Evolutionary conservation across 2,888 invertebrate species (phyloP), one percentile per base, ranked within the genome.

Genomic region (Deilephila elpenor): DNA sequence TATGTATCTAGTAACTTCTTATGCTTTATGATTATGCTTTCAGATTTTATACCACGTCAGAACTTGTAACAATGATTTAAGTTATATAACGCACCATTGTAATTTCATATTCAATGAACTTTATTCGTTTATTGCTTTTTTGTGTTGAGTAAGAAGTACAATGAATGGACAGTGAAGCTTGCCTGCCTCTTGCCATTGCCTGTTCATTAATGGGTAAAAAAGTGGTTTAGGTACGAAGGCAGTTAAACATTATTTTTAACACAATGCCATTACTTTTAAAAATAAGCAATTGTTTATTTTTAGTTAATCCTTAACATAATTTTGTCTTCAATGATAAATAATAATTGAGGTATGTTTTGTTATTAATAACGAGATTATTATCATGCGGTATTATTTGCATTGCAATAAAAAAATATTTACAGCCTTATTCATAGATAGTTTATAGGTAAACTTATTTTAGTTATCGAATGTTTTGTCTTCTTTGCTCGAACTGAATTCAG

Each of bases 51-150:
- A 56, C 14, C 53, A 29, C 61, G 14, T 61, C 32, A 32, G 61
- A 7, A 61, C 17, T 61, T 61, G 34, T 61, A 60, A 61, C 34
- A 61, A 61, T 61, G 19, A 61, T 61, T 61, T 32, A 61, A 32
- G 29, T 61, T 61, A 61, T 61, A 61, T 61, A 61, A 61, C 61
- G 11, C 5, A 61, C 61, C 32, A 32, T 61, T 61, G 32, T 61
- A 5, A 61, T 61, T 32, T 61, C 61, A 61, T 61, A 61, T 61
- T 61, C 61, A 61, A 29, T 32, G 61, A 61, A 32, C 17, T 25
- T 25, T 60, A 32, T 32, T 3, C 32, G 61, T 32, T 61, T 56
- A 56, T 61, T 61, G 5, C 29, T 19, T 61, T 32, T 61, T 61
- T 61, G 56, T 56, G 56, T 56, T 56, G 19, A 56, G 56, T 56